Percentiles rank a stretch among this genome's conserved stretches.
Evolutionary conservation across 2,797 vertebrate genomes (phyloP).

Genomic region (Salmo trutta): DNA sequence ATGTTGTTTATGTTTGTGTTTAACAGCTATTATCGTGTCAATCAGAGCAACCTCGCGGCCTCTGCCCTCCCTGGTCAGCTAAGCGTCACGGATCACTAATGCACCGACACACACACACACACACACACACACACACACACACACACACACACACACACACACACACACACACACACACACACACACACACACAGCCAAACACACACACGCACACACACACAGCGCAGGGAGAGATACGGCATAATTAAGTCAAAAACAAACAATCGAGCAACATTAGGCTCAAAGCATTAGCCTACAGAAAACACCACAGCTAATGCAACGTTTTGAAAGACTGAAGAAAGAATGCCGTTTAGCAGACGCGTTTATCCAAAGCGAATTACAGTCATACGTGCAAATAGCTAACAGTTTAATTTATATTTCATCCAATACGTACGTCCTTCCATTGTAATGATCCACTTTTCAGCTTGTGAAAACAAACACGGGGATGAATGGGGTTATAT

Average conservation of each 20-base stretch:
- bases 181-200: neutral
- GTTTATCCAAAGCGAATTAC: too few species aligned
- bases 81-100: constrained; percentile 47
- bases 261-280: too few species aligned
- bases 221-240: too few species aligned
- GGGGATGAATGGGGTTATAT: neutral
- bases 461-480: neutral
- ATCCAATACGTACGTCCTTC: neutral
- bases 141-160: too few species aligned
- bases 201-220: too few species aligned
- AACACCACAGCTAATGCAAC: too few species aligned
- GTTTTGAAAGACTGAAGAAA: too few species aligned
- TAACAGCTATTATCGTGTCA: neutral
- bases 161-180: too few species aligned
- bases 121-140: neutral
- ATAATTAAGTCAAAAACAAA: too few species aligned
- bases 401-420: neutral
- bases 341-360: too few species aligned
- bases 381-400: too few species aligned
- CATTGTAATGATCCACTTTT: neutral
- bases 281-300: too few species aligned
- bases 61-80: constrained; percentile 37
- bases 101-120: neutral
- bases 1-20: constrained; percentile 1
- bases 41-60: neutral